phyloP scores from a whole-genome alignment of 1,140 invertebrate genomes.

The Penaeus vannamei region DNA sequence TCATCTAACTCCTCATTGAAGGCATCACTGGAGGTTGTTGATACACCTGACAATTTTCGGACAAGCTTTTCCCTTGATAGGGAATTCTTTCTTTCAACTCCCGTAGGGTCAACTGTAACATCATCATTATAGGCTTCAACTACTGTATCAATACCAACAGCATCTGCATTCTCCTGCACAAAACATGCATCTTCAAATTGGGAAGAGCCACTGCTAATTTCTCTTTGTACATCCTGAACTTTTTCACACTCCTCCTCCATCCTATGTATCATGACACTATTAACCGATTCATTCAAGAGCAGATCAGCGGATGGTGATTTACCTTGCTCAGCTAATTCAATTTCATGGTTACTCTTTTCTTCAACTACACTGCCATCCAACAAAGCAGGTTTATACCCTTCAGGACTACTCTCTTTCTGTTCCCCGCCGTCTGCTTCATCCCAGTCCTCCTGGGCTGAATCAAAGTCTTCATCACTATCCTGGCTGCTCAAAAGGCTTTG shows the following conservation, averaged over 20 bases:
- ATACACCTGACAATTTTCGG: conserved; percentile 48
- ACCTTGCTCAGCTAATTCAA: no score
- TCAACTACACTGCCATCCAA: neutral
- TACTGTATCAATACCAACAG: conserved; percentile 31
- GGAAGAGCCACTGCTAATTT: conserved; percentile 47
- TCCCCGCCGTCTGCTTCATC: conserved; percentile 29
- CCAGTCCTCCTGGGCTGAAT: conserved; percentile 61
- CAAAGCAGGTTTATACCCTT: neutral
- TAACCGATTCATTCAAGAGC: neutral
- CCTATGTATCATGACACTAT: neutral
- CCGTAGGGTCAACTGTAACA: neutral
- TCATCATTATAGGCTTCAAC: conserved; percentile 43
- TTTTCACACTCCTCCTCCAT: conserved; percentile 7
- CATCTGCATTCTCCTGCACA: neutral
- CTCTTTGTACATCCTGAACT: neutral
- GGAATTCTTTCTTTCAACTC: neutral
- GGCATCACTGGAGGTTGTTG: conserved; percentile 45
- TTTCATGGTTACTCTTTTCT: no score
- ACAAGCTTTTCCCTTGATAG: neutral
- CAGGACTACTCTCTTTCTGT: neutral
- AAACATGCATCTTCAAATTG: conserved; percentile 41
- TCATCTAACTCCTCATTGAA: conserved; percentile 60
- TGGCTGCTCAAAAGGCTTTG: neutral
- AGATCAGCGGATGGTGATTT: no score
- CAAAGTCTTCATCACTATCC: conserved; percentile 61